Evolutionary conservation across 1,140 invertebrate genomes (phyloP).

Genomic region (Microplitis mediator): DNA sequence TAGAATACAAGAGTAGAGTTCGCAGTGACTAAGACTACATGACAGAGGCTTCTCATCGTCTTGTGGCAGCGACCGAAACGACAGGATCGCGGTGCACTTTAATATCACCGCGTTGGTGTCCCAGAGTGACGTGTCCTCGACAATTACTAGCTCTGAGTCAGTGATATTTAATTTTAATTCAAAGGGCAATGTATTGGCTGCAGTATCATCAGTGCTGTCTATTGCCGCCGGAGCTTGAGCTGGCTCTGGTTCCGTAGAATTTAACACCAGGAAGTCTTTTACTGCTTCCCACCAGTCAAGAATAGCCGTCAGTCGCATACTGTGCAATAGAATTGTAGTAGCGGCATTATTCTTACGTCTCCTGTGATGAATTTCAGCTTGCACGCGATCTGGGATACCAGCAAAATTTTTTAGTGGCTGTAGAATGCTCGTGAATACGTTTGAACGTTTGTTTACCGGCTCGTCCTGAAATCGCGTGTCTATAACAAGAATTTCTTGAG

Average conservation of each 20-base stretch:
- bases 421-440: conserved; percentile 90
- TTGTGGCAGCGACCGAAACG: conserved; percentile 71
- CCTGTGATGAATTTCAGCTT: conserved; percentile 81
- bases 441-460: conserved; percentile 74
- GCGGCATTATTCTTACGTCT: conserved; percentile 73
- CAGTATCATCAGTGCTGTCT: conserved; percentile 8
- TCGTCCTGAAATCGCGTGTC: conserved; percentile 78
- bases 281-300: conserved; percentile 92
- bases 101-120: conserved; percentile 95
- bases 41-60: conserved; percentile 77
- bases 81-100: conserved; percentile 86
- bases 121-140: conserved; percentile 85
- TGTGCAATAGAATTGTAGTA: conserved; percentile 91
- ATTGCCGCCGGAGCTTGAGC: conserved; percentile 21
- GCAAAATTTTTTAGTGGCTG: conserved; percentile 70
- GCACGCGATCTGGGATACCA: conserved; percentile 69
- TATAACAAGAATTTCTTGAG: conserved; percentile 86
- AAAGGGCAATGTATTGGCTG: conserved; percentile 59
- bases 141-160: conserved; percentile 92
- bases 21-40: conserved; percentile 87
- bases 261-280: conserved; percentile 75
- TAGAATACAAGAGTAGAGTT: conserved; percentile 92
- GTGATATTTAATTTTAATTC: conserved; percentile 94
- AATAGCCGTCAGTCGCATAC: conserved; percentile 93
- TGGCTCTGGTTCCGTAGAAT: conserved; percentile 52